Conservation (phyloP, 2,888 invertebrate genomes). For the Lithophane socia region DNA sequence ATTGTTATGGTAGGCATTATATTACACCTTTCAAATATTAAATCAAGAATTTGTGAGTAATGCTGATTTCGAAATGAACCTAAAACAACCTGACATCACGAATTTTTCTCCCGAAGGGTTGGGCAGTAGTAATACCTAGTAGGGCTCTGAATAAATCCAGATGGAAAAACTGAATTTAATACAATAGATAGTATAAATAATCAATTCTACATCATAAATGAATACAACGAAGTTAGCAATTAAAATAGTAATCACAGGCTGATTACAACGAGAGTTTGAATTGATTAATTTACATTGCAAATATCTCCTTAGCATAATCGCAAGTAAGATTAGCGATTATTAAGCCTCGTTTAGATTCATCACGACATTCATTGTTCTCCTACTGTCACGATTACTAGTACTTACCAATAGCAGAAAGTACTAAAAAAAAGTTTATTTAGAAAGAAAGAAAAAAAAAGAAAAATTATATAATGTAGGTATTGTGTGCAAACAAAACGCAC, state of each 20-base stretch:
- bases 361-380: slow-evolving; percentile 54
- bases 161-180: background rate
- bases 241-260: slow-evolving; percentile 10
- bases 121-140: too few species aligned
- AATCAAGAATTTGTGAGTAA: slow-evolving; percentile 11
- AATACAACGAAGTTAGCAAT: background rate
- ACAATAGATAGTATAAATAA: background rate
- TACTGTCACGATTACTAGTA: slow-evolving; percentile 47
- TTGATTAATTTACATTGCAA: slow-evolving; percentile 53
- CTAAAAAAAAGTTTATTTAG: background rate
- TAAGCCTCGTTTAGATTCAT: slow-evolving; percentile 52
- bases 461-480: too few species aligned
- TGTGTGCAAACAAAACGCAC: too few species aligned
- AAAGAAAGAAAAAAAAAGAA: too few species aligned
- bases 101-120: too few species aligned
- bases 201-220: background rate
- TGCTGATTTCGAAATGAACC: slow-evolving; percentile 1
- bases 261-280: slow-evolving; percentile 39
- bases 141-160: too few species aligned
- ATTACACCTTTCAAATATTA: slow-evolving; percentile 2
- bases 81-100: too few species aligned
- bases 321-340: slow-evolving; percentile 69
- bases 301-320: slow-evolving; percentile 51
- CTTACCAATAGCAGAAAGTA: background rate
- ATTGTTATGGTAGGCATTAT: slow-evolving; percentile 25